A percentile compares a stretch with the other conserved stretches of the same genome.
Evolutionary conservation across 2,888 invertebrate species (phyloP).

Genomic region (Latrodectus elegans): DNA sequence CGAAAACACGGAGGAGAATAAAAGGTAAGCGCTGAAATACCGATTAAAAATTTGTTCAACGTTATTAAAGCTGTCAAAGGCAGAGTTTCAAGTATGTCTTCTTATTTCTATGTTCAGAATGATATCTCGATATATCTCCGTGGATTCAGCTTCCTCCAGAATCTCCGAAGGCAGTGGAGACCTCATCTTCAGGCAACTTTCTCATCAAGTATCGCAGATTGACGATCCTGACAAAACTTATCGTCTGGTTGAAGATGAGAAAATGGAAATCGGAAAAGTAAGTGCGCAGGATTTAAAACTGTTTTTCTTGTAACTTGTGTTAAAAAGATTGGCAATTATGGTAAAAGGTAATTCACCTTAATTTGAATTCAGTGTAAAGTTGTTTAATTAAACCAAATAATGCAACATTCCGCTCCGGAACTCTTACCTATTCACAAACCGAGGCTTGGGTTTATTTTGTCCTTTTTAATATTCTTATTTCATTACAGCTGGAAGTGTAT

Average conservation of each 20-base stretch:
- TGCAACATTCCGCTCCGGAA: too few relatives aligned
- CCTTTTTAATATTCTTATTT: too few relatives aligned
- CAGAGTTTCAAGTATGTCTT: background rate
- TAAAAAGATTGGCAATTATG: too few relatives aligned
- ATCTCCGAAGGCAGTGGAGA: background rate
- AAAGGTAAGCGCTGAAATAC: background rate
- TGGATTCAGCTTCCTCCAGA: background rate
- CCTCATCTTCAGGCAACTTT: background rate
- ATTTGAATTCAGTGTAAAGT: too few relatives aligned
- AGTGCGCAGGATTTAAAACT: background rate
- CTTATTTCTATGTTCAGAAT: background rate
- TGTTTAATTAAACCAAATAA: too few relatives aligned
- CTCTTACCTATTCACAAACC: too few relatives aligned
- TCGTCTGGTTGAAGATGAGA: constrained; percentile 48
- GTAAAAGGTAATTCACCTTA: too few relatives aligned
- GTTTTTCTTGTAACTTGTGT: too few relatives aligned
- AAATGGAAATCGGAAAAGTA: constrained; percentile 57
- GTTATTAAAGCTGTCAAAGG: background rate
- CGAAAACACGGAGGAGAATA: constrained; percentile 22
- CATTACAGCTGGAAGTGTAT: too few relatives aligned
- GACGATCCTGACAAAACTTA: background rate
- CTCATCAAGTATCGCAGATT: background rate
- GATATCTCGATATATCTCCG: background rate
- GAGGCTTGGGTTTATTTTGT: too few relatives aligned
- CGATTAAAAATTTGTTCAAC: background rate